Percentiles rank a stretch among this genome's conserved stretches.
phyloP scores from a whole-genome alignment of 2,113 vertebrate genomes.

The Lichenostomus cassidix region DNA sequence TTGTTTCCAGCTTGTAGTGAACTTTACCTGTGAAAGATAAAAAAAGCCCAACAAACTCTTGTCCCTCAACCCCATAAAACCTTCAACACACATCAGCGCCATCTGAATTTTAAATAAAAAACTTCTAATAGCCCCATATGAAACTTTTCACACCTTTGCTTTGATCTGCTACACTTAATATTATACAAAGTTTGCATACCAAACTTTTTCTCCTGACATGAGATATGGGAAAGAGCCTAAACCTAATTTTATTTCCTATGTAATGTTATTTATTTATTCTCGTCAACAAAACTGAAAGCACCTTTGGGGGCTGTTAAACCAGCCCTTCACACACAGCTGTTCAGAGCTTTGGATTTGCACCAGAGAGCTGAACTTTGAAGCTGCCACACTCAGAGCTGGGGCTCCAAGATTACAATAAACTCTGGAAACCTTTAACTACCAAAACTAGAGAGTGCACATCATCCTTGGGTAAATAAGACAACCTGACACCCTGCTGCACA shows the following conservation, averaged over 20 bases:
- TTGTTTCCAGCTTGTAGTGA: neutral
- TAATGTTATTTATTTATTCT: neutral
- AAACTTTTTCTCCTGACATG: neutral
- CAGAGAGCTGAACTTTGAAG: neutral
- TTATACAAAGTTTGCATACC: neutral
- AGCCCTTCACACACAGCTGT: neutral
- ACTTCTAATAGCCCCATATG: neutral
- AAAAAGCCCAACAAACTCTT: neutral
- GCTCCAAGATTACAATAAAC: neutral
- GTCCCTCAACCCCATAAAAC: neutral
- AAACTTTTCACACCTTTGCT: neutral
- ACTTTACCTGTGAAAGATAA: neutral
- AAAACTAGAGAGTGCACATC: neutral
- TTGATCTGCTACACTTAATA: neutral
- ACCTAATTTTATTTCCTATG: neutral
- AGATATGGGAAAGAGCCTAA: neutral
- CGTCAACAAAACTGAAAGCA: neutral
- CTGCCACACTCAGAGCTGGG: neutral
- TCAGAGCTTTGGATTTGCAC: neutral
- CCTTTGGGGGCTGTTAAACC: neutral
- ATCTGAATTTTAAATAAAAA: neutral
- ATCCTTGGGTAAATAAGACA: neutral
- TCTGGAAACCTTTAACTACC: neutral
- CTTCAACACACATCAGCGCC: rapidly evolving
- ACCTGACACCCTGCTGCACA: neutral